Evolutionary conservation across 2,113 vertebrate species (phyloP).

Genomic region (Odocoileus hemionus): DNA sequence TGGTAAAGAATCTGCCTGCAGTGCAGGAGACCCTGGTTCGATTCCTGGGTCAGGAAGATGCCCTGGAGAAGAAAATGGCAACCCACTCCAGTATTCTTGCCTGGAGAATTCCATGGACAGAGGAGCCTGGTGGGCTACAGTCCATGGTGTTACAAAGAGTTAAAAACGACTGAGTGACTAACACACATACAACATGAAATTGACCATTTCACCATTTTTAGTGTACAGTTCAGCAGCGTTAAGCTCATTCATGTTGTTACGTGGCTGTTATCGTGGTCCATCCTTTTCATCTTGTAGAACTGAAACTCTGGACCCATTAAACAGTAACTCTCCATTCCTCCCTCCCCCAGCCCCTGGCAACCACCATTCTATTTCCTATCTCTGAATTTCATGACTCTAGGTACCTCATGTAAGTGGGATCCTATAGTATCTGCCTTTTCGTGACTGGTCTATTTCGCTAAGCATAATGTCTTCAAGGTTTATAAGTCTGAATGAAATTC

Average conservation of each 20-base stretch:
- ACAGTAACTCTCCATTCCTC: neutral
- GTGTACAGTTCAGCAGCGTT: neutral
- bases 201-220: neutral
- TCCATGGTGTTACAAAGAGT: neutral
- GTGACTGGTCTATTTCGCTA: neutral
- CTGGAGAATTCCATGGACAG: neutral
- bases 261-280: neutral
- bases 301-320: neutral
- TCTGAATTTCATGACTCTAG: neutral
- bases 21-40: neutral
- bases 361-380: neutral
- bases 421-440: neutral
- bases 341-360: neutral
- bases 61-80: neutral
- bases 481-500: neutral
- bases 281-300: neutral
- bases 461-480: neutral
- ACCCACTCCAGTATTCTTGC: neutral
- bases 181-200: neutral
- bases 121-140: accelerated
- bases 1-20: neutral
- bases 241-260: neutral
- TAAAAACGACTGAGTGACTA: neutral
- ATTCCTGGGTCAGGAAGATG: neutral
- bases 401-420: neutral